phyloP scores from a whole-genome alignment of 2,797 vertebrate genomes.

The Prionace glauca region DNA sequence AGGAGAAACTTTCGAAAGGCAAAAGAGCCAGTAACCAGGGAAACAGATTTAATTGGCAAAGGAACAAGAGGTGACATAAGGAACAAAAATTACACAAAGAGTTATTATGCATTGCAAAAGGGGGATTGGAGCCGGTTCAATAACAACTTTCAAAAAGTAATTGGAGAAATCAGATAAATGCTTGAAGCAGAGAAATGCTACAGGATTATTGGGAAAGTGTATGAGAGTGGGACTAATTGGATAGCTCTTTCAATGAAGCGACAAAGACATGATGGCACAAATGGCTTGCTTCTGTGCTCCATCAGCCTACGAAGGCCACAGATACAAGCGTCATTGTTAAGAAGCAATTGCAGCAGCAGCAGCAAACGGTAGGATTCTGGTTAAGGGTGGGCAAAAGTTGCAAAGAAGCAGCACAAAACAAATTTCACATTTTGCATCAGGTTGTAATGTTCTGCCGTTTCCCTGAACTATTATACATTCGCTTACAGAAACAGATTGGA shows the following conservation, averaged over 20 bases:
- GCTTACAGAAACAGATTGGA: slow-evolving; percentile 22
- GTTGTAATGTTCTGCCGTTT: not conserved
- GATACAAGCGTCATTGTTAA: not conserved
- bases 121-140: not conserved
- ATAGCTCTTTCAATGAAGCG: not conserved
- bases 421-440: not conserved
- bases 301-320: not conserved
- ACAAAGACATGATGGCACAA: not conserved
- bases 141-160: not conserved
- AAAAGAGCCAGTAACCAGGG: too few relatives aligned
- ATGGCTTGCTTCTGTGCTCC: not conserved
- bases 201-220: not conserved
- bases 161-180: not conserved
- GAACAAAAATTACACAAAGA: too few relatives aligned
- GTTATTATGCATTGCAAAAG: not conserved
- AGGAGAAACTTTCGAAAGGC: too few relatives aligned
- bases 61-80: too few relatives aligned
- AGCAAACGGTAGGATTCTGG: not conserved
- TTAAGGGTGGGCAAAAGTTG: not conserved
- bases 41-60: too few relatives aligned
- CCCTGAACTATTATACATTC: not conserved
- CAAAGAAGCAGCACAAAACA: not conserved
- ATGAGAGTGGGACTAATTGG: not conserved
- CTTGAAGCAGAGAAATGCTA: not conserved
- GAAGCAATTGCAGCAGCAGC: not conserved